Evolutionary conservation across 2,888 invertebrate genomes (phyloP), one percentile per base, ranked within the genome.

Genomic region (Ommatoiulus sabulosus): DNA sequence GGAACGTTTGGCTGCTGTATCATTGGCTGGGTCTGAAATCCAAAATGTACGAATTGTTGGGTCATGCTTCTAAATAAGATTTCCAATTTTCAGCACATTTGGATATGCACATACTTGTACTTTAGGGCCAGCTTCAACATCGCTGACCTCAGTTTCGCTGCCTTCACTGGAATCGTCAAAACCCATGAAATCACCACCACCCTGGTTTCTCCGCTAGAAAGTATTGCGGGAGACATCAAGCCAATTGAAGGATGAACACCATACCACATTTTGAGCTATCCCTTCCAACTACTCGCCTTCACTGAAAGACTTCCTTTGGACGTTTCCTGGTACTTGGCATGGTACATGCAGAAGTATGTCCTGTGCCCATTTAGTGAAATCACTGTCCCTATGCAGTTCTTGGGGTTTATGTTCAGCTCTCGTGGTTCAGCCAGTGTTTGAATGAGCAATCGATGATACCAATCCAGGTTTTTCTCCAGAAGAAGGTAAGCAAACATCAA

Each of bases 271-370:
- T 15, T n/a, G n/a, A 17, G 24, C 15, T 88, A 20, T 80, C 0
- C 44, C 35, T 44, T 84, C 0, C 12, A 35, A 88, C 43, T 17
- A 44, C 44, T 86, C 17, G 20, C 84, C 88, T 80, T 88, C n/a
- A 35, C 43, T 17, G 48, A 88, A 43, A 88, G 2, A 10, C 84
- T 44, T 43, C 44, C 44, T 86, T 48, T 86, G 44, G 20, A 46
- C n/a, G 44, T 86, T 89, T 97, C 97, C 0, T 97, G 97, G 93
- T 98, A 98, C 93, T 97, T 98, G 89, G 97, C 97, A 94, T 99
- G 99, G 94, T 98, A 99, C 94, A 99, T 98, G 93, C 98, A 99
- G 94, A 98, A 99, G 94, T 99, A 99, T 93, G 98, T 97, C 90
- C 99, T 95, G 93, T 98, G 97, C 44, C 99, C 99, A 93, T 99